Evolutionary conservation across 2,888 invertebrate genomes (phyloP), one percentile per base, ranked within the genome.

Genomic region (Ashinkailepas kermadecensis): DNA sequence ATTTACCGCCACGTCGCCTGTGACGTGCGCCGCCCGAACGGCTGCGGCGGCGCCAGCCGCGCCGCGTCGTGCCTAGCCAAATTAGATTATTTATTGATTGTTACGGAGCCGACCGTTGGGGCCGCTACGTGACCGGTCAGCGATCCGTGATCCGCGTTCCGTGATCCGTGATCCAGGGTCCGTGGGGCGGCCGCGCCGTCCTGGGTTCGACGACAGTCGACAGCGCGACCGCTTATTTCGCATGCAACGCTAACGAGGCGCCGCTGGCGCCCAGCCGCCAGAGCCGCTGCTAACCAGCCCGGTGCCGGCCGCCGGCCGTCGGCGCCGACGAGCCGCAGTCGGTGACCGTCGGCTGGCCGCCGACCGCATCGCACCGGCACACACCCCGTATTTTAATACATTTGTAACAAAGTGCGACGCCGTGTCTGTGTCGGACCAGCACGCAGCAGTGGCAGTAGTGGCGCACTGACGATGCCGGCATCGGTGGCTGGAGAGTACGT

Each of bases 81-180:
- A 74, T 54, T 74, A 74, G 74, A 74, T 56, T 74, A 74, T 74
- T 70, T 74, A 74, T 74, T 74, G 74, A 21, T 74, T 74, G 74
- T 74, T 74, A 74, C 74, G 74, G 56, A 56, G 74, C 54, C 15
- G 21, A 10, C 15, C 39, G 15, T 8, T 11, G 4, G 11, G 23
- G 13, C 65, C 10, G 65, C n/a, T 23, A 9, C n/a, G 13, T 23
- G 23, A 23, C 3, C 2, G 23, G 23, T 12, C 23, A 11, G 65
- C 23, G 65, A 13, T 65, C 65, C 9, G 65, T 7, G 65, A n/a
- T 6, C 9, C n/a, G n/a, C 3, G 65, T 8, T 23, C 65, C 65
- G 65, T 23, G n/a, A 8, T 64, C 64, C n/a, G 64, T 64, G 8
- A n/a, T n/a, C 7, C 8, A n/a, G 64, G 21, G 18, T 64, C 18